Percentiles rank a stretch among this genome's conserved stretches.
These are phyloP conservation scores for Rana temporaria DNA, from an alignment of 2,113 vertebrate genomes.

Conservation along the genomic window DNA sequence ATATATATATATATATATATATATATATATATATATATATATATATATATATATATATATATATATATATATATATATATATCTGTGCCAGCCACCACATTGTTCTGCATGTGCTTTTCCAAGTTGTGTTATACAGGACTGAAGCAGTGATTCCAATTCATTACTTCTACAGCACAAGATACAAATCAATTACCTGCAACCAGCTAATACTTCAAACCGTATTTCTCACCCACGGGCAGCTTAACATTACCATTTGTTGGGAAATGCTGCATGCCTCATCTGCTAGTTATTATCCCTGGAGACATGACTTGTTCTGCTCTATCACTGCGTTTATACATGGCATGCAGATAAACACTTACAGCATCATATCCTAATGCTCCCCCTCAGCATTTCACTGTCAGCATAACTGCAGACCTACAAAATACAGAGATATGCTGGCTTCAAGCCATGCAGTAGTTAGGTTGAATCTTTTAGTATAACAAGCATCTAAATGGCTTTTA, in stretches of 20 bases:
- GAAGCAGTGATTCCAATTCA: not conserved
- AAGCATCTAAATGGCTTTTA: constrained; percentile 3
- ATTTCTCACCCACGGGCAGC: not conserved
- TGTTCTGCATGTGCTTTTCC: too few species aligned
- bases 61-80: too few species aligned
- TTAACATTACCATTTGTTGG: constrained; percentile 25
- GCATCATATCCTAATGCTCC: constrained; percentile 1
- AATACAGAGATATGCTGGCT: not conserved
- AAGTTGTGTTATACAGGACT: not conserved
- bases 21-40: too few species aligned
- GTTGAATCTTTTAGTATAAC: not conserved
- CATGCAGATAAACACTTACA: constrained; percentile 9
- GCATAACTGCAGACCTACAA: not conserved
- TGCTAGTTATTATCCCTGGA: constrained; percentile 29
- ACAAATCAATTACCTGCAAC: constrained; percentile 16
- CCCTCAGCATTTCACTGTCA: not conserved
- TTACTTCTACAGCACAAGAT: constrained; percentile 1
- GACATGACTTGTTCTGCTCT: constrained; percentile 23
- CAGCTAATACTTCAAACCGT: not conserved
- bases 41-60: too few species aligned
- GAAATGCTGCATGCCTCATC: constrained; percentile 23
- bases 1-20: too few species aligned
- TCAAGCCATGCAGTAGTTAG: constrained; percentile 2
- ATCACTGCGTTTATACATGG: constrained; percentile 26
- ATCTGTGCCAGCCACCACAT: too few species aligned